Evolutionary conservation across 2,113 vertebrate genomes (phyloP), one percentile per base, ranked within the genome.

Genomic region (Phoenicopterus ruber): DNA sequence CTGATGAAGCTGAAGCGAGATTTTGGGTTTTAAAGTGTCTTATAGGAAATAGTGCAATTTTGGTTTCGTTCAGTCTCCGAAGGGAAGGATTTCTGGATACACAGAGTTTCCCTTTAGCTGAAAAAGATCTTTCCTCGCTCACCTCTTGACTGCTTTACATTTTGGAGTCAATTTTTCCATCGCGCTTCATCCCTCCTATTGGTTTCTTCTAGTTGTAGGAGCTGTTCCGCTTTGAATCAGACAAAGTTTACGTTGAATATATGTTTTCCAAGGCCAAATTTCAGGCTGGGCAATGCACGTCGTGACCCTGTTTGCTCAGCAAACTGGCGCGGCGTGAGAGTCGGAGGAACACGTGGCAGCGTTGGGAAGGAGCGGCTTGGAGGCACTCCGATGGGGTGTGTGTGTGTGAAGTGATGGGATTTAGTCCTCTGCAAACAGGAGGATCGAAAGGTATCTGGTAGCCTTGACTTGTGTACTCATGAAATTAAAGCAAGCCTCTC

Each of bases 281-380:
- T 78, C 38, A 40, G 38, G 34, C 77, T 58, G 83, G 44, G 71
- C 81, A 4, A 13, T 8, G 36, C 63, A 24, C 1, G 1, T 29
- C 3, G 1, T 28, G 92, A 58, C 78, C 96, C 81, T 58, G 46
- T 87, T 96, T 84, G 90, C 92, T 94, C 80, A 88, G 86, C 55
- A 57, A 80, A 90, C 66, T 88, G 62, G n/a, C 55, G 7, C 31
- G 8, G 44, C 3, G 63, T 31, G 50, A n/a, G 65, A 70, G 26
- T 47, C 42, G 29, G 84, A 81, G 72, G 67, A 42, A 13, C 73
- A 21, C 0, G 15, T 5, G 28, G 42, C 4, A 1, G 52, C 0
- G 0, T 0, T n/a, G 69, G 79, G 66, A 85, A 49, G 44, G 66
- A 92, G 62, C 11, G 2, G 58, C 32, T 32, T 69, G 83, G 65